Evolutionary conservation across 2,113 vertebrate genomes (phyloP), one percentile per base, ranked within the genome.

Genomic region (Perca schrenkii): DNA sequence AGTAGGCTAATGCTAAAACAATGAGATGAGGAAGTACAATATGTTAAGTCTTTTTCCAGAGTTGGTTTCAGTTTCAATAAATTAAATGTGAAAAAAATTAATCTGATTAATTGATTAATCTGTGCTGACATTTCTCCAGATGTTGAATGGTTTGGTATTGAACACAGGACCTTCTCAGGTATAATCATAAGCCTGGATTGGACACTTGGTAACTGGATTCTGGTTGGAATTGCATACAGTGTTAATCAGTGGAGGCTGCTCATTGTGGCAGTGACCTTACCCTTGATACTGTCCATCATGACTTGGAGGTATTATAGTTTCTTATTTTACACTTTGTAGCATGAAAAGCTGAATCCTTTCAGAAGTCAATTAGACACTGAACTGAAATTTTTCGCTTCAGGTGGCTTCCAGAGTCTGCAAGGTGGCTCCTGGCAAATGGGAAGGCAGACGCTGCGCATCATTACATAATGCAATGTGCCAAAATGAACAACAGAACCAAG

Each of bases 361-460:
- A 34, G 15, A 25, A n/a, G n/a, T 61, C 19, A 16, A 34, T 22
- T 10, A 62, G 28, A 58, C 58, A 43, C 17, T 61, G 21, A 83
- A 47, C 19, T 40, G 22, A 25, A 34, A 6, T 82, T 11, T 86
- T 8, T 63, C 15, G n/a, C 67, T 13, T 22, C 61, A 99, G 97
- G 95, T 97, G 97, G 97, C 94, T 98, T 71, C 97, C 98, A 56
- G 98, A 98, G 91, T 99, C 97, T 56, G 97, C 96, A 0, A 92
- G 97, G 40, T 98, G 97, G 97, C 96, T 98, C 68, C 85, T 97
- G 87, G 96, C 95, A 31, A 97, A 94, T 1, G 96, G 96, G 57
- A 95, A 92, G 25, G 77, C 91, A 49, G 91, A 95, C 0, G 88
- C 89, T 69, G 98, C 97, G 40, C 95, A 96, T 77, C 80, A 49